Conservation (phyloP, 2,888 invertebrate species). For the Pyrocoelia pectoralis region DNA sequence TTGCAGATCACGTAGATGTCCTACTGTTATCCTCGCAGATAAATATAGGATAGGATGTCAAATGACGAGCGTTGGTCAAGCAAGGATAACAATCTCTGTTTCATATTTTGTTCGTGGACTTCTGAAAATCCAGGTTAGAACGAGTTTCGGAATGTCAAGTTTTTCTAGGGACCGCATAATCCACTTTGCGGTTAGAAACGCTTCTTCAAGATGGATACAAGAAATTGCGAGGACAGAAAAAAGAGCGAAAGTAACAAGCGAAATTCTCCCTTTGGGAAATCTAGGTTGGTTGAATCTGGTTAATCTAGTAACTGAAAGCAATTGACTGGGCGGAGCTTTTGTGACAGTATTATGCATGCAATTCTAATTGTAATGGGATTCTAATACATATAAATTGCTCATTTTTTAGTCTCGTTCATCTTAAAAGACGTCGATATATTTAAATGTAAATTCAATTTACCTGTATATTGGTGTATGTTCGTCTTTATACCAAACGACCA, state of each 20-base stretch:
- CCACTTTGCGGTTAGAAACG: conserved; percentile 40
- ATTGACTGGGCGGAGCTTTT: conserved; percentile 21
- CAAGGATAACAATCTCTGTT: conserved; percentile 51
- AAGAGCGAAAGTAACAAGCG: conserved; percentile 38
- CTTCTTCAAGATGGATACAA: conserved; percentile 42
- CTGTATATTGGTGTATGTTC: conserved; percentile 88
- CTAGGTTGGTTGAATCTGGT: conserved; percentile 43
- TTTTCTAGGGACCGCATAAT: conserved; percentile 39
- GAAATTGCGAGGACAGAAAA: conserved; percentile 43
- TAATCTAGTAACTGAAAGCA: conserved; percentile 36
- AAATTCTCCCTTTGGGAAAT: conserved; percentile 50
- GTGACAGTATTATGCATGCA: conserved; percentile 23
- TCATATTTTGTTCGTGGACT: conserved; percentile 48
- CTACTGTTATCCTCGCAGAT: conserved; percentile 50
- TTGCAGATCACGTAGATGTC: conserved; percentile 51
- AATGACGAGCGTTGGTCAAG: conserved; percentile 49
- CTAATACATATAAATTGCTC: background rate
- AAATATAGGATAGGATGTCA: conserved; percentile 53
- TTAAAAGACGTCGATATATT: background rate
- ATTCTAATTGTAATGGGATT: conserved; percentile 3
- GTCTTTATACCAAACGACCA: conserved; percentile 92
- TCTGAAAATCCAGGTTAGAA: conserved; percentile 38
- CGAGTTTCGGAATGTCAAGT: conserved; percentile 43
- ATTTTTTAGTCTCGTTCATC: background rate
- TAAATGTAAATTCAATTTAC: conserved; percentile 59